Evolutionary conservation across 2,797 vertebrate genomes (phyloP).

Genomic region (Muscicapa striata): DNA sequence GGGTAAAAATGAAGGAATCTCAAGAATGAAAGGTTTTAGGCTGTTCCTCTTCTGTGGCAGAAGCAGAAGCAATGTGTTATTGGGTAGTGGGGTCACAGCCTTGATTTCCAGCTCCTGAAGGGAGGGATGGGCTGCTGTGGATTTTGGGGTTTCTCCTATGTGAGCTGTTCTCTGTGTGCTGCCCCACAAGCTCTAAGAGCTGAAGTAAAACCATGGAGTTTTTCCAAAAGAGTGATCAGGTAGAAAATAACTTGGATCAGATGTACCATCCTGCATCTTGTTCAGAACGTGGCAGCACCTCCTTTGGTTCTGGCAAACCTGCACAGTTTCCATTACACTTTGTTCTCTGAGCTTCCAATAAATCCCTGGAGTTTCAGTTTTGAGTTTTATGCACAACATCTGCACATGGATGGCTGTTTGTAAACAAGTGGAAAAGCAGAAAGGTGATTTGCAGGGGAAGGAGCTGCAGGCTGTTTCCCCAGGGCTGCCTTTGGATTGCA

Average conservation of each 20-base stretch:
- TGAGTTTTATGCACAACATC: neutral
- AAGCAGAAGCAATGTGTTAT: neutral
- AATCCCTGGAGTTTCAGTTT: neutral
- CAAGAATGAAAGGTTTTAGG: neutral
- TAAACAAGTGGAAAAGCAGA: neutral
- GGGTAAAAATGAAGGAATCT: neutral
- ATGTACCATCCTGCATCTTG: accelerated
- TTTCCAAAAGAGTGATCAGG: neutral
- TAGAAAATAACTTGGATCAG: neutral
- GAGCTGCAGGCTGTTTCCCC: neutral
- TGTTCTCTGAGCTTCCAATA: neutral
- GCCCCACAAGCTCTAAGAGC: neutral
- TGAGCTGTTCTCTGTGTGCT: neutral
- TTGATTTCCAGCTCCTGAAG: neutral
- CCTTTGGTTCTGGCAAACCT: neutral
- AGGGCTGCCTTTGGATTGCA: neutral
- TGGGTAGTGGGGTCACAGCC: neutral
- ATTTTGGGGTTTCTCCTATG: neutral
- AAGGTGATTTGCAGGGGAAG: neutral
- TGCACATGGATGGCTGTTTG: neutral
- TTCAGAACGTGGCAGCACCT: neutral
- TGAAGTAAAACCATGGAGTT: neutral
- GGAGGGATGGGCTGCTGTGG: neutral
- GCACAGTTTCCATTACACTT: neutral
- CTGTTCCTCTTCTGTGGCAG: neutral